A percentile compares a stretch with the other conserved stretches of the same genome.
Conservation (phyloP, 2,797 vertebrate genomes). For the Sarcoramphus papa region DNA sequence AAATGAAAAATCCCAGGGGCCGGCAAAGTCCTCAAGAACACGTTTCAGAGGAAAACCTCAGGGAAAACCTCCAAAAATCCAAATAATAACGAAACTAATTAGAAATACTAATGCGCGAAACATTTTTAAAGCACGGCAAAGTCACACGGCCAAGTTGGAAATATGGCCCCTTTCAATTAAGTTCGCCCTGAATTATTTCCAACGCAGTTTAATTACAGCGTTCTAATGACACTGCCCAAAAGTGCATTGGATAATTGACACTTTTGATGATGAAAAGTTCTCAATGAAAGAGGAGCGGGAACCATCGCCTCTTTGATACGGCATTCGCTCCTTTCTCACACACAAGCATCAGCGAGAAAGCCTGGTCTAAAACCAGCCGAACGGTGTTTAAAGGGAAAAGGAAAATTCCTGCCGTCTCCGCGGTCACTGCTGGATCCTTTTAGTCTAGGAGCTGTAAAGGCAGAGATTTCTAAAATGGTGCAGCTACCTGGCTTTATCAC, state of each 20-base stretch:
- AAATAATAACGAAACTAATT: background rate
- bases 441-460: background rate
- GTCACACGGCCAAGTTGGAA: background rate
- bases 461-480: background rate
- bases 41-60: background rate
- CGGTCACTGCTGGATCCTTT: background rate
- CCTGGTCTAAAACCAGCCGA: background rate
- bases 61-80: background rate
- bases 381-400: background rate
- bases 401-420: background rate
- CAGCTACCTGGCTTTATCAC: background rate
- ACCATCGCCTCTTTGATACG: background rate
- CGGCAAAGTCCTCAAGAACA: background rate
- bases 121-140: slow-evolving; percentile 11
- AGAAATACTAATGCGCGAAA: background rate
- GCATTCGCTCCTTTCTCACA: background rate
- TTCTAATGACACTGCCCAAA: background rate
- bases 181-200: background rate
- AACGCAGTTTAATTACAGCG: slow-evolving; percentile 10
- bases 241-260: slow-evolving; percentile 3
- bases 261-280: slow-evolving; percentile 10
- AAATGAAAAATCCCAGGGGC: background rate
- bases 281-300: slow-evolving; percentile 5
- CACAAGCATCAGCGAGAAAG: background rate
- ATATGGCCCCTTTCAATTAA: slow-evolving; percentile 26